Evolutionary conservation across 2,888 invertebrate species (phyloP), one percentile per base, ranked within the genome.

Genomic region (Seira sanloemensis): DNA sequence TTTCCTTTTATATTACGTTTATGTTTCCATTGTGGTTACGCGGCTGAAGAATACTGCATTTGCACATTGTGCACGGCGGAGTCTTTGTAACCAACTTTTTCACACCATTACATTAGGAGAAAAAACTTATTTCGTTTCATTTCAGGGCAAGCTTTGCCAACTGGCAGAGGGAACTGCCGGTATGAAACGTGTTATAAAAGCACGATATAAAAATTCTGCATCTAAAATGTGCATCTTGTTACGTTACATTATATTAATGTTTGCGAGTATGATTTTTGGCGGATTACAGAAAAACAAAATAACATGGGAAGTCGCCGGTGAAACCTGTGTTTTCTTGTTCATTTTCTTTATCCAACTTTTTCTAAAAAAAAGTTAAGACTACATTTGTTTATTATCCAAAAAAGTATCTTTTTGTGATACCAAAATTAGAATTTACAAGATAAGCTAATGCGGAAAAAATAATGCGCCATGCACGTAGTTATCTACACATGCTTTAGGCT

Each of bases 11-110:
- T 50, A 50, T 50, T 2, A 12, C n/a, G 12, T 50, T 50, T 50
- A 50, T 50, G 50, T 12, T 50, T 18, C 50, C 50, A 50, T 50
- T 50, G 50, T 16, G 50, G 50, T 50, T 50, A 50, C 50, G n/a
- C 50, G n/a, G 12, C 4, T 12, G 16, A 50, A 50, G n/a, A 12
- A 50, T 2, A 50, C 16, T n/a, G 16, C 50, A 50, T 67, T 67
- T 76, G 46, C 74, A 68, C 19, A 69, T 46, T 24, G 68, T 50
- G n/a, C 50, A 37, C 46, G n/a, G 27, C 58, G 68, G 77, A 77
- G 68, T 68, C 77, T 77, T 77, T 68, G 69, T 54, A 68, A 54
- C 68, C 66, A 37, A 24, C 19, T 25, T 27, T 69, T 69, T 18
- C 46, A 46, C 69, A 69, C 25, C 69, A 69, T 46, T 25, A 50